These are phyloP conservation scores for Chaetophractus vellerosus DNA, from an alignment of 2,797 vertebrate species.

Conservation along the genomic window DNA sequence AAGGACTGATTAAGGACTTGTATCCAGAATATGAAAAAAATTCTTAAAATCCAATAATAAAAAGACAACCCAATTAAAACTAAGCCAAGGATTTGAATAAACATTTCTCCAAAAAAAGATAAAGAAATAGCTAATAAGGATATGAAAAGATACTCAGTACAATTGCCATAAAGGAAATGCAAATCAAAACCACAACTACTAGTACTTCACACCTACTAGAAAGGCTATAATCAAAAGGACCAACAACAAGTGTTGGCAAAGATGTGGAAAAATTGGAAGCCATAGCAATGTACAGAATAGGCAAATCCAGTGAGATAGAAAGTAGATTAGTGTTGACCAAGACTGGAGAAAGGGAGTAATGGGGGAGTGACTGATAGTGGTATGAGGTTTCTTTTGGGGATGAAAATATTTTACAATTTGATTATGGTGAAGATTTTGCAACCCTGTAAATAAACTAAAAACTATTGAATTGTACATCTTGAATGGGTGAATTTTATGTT, in stretches of 20 bases:
- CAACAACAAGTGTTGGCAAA: neutral
- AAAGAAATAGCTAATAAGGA: neutral
- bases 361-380: neutral
- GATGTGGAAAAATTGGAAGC: neutral
- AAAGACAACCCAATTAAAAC: constrained; percentile 25
- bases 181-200: constrained; percentile 35
- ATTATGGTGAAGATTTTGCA: neutral
- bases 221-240: neutral
- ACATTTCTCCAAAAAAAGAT: constrained; percentile 5
- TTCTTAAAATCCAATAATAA: neutral
- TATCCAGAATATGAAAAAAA: constrained; percentile 11
- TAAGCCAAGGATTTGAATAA: constrained; percentile 2
- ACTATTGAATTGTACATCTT: neutral
- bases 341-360: neutral
- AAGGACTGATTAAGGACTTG: neutral
- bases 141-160: neutral
- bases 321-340: neutral
- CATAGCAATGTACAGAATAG: neutral
- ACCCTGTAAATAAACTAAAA: constrained; percentile 34
- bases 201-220: neutral
- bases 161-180: neutral
- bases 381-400: neutral
- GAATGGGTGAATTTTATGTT: neutral
- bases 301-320: neutral
- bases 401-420: neutral